phyloP scores from a whole-genome alignment of 2,888 invertebrate species.

The Meliscaeva auricollis region DNA sequence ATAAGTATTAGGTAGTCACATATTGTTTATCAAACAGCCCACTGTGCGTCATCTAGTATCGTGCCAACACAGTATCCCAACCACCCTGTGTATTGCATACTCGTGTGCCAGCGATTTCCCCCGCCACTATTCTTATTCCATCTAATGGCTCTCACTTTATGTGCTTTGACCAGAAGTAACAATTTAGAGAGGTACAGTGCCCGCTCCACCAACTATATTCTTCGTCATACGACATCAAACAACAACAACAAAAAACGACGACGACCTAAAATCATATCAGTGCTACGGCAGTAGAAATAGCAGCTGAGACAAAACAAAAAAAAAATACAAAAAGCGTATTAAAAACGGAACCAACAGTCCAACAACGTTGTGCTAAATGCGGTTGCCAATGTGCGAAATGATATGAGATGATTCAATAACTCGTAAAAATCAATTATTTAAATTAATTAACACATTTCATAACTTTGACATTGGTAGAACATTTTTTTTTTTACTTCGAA shows the following conservation, averaged over 20 bases:
- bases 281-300: conserved; percentile 43
- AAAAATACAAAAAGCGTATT: too few relatives aligned
- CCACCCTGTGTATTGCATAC: conserved; percentile 37
- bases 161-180: conserved; percentile 65
- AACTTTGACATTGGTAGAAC: background rate
- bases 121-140: conserved; percentile 22
- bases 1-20: background rate
- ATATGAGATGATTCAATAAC: background rate
- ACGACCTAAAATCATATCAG: conserved; percentile 73
- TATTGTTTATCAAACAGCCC: background rate
- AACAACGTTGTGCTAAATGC: conserved; percentile 40
- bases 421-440: background rate
- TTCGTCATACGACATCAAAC: conserved; percentile 62
- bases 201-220: conserved; percentile 67
- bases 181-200: conserved; percentile 70
- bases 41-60: conserved; percentile 3
- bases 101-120: background rate
- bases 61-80: conserved; percentile 53
- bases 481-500: too few relatives aligned
- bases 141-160: conserved; percentile 65
- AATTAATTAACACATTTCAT: too few relatives aligned
- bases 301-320: conserved; percentile 30
- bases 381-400: conserved; percentile 23
- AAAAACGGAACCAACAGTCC: conserved; percentile 44
- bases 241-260: conserved; percentile 39